Evolutionary conservation across 2,888 invertebrate genomes (phyloP).

Genomic region (Athrips mouffetella): DNA sequence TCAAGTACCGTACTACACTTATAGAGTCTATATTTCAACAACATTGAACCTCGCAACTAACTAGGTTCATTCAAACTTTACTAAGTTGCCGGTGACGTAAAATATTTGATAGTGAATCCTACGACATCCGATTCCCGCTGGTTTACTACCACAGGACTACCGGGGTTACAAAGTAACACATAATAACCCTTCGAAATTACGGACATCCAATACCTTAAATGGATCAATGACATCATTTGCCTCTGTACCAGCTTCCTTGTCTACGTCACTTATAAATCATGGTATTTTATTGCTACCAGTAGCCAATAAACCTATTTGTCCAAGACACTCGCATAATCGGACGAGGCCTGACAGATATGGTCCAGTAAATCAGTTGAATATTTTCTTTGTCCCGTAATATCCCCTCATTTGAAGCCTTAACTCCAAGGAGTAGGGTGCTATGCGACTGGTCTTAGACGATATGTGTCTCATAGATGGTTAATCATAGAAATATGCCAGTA

Average conservation of each 20-base stretch:
- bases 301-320: slow-evolving; percentile 74
- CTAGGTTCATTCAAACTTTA: neutral
- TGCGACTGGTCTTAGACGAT: neutral
- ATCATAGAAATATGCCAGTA: slow-evolving; percentile 44
- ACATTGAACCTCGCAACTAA: no score
- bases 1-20: no score
- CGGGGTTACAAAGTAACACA: neutral
- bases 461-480: slow-evolving; percentile 39
- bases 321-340: slow-evolving; percentile 65
- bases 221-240: slow-evolving; percentile 42
- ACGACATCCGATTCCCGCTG: slow-evolving; percentile 13
- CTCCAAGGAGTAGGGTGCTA: neutral
- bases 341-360: slow-evolving; percentile 61
- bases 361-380: slow-evolving; percentile 61
- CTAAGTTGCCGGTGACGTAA: slow-evolving; percentile 21
- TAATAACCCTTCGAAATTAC: slow-evolving; percentile 10
- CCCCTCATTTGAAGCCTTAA: neutral
- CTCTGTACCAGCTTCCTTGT: slow-evolving; percentile 38
- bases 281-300: slow-evolving; percentile 60
- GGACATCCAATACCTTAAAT: slow-evolving; percentile 32
- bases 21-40: neutral
- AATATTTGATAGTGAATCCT: slow-evolving; percentile 15
- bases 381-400: slow-evolving; percentile 48
- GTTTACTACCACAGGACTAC: slow-evolving; percentile 1
- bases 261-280: slow-evolving; percentile 55